Conservation (phyloP, 2,888 invertebrate species). For the Ethmia dodecea region DNA sequence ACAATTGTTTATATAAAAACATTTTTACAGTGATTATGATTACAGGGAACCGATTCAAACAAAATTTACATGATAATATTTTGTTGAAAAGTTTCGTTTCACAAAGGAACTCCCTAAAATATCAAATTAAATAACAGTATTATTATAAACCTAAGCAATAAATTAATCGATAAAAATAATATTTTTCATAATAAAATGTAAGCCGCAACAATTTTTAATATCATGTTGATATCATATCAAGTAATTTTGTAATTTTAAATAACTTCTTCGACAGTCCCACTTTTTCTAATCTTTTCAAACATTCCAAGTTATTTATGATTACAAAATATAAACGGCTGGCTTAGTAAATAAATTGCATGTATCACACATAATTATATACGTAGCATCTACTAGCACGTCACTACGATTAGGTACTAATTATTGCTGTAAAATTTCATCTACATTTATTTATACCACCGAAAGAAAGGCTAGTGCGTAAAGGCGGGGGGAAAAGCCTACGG, state of each 20-base stretch:
- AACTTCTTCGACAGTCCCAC: constrained; percentile 16
- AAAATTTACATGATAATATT: constrained; percentile 36
- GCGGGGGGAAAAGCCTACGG: constrained; percentile 27
- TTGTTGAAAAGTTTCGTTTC: constrained; percentile 43
- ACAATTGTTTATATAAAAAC: too few relatives aligned
- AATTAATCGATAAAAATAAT: constrained; percentile 53
- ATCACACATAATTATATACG: constrained; percentile 66
- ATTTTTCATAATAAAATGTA: constrained; percentile 47
- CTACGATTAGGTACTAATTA: constrained; percentile 72
- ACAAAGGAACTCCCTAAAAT: constrained; percentile 38
- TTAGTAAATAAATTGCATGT: constrained; percentile 57
- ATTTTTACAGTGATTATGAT: too few relatives aligned
- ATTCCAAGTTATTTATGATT: constrained; percentile 29
- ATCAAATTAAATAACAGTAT: constrained; percentile 50
- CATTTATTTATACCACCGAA: constrained; percentile 59
- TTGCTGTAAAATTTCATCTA: constrained; percentile 71
- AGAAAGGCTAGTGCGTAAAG: constrained; percentile 58
- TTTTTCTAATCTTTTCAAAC: background rate
- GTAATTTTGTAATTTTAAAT: constrained; percentile 42
- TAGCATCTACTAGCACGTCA: constrained; percentile 70
- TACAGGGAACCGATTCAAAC: constrained; percentile 24
- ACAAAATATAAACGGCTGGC: constrained; percentile 39
- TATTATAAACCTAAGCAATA: constrained; percentile 59
- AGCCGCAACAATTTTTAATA: constrained; percentile 72
- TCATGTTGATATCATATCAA: constrained; percentile 61